These are phyloP conservation scores for Trileptium ribeirensis DNA, from an alignment of 2,888 invertebrate genomes.

Conservation along the genomic window DNA sequence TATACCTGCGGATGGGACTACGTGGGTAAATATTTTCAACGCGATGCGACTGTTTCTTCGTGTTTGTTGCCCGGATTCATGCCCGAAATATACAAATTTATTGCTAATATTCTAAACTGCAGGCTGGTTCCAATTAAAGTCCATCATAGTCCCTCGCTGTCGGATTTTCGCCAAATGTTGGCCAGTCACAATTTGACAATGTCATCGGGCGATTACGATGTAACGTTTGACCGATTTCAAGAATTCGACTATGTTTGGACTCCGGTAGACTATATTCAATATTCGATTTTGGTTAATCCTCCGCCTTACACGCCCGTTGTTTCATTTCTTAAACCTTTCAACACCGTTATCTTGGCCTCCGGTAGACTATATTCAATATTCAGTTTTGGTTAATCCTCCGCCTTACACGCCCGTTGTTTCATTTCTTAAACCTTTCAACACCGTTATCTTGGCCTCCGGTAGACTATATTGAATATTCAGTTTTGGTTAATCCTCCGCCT, in stretches of 20 bases:
- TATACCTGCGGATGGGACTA: neutral
- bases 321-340: neutral
- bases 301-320: neutral
- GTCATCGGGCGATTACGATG: neutral
- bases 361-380: neutral
- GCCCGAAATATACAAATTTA: neutral
- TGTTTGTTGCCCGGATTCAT: neutral
- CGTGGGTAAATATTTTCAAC: neutral
- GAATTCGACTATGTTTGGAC: neutral
- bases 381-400: neutral
- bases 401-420: neutral
- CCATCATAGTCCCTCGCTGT: neutral
- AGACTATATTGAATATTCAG: neutral
- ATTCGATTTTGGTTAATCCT: neutral
- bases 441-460: neutral
- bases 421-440: neutral
- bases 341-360: neutral
- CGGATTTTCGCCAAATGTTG: neutral
- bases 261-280: neutral
- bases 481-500: neutral
- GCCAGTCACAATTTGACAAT: neutral
- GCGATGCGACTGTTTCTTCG: neutral
- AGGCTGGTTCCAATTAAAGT: neutral
- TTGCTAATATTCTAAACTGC: neutral
- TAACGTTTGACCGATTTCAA: neutral